phyloP scores from a whole-genome alignment of 2,888 invertebrate species.

The Eristalis intricaria region DNA sequence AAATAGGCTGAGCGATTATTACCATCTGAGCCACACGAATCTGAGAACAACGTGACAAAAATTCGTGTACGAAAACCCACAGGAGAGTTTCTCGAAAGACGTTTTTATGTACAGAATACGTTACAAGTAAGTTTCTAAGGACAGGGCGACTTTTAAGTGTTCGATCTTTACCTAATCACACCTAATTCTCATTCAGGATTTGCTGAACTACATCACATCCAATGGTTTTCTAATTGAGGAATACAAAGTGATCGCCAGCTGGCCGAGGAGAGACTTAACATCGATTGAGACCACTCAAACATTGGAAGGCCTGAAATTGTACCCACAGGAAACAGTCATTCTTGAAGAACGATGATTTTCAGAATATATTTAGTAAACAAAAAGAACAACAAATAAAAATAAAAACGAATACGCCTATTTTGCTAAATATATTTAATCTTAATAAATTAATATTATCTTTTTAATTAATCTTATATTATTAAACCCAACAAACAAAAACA shows the following conservation, averaged over 20 bases:
- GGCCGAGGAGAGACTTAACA: slow-evolving; percentile 97
- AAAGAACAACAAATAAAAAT: slow-evolving; percentile 30
- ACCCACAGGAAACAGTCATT: slow-evolving; percentile 96
- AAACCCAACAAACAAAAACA: slow-evolving; percentile 36
- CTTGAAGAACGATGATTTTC: slow-evolving; percentile 93
- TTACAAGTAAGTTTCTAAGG: slow-evolving; percentile 82
- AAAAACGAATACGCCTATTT: slow-evolving; percentile 71
- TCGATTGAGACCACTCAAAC: slow-evolving; percentile 88
- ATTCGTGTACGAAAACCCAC: slow-evolving; percentile 92
- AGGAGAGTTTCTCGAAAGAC: slow-evolving; percentile 88
- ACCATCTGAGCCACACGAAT: slow-evolving; percentile 87
- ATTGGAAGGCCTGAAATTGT: slow-evolving; percentile 91
- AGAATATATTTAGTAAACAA: slow-evolving; percentile 33
- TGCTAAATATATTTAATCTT: slow-evolving; percentile 69
- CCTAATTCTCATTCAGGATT: slow-evolving; percentile 81
- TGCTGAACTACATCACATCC: slow-evolving; percentile 93
- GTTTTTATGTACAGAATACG: slow-evolving; percentile 83
- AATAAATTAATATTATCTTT: slow-evolving; percentile 71
- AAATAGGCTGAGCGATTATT: slow-evolving; percentile 84
- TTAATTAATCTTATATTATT: slow-evolving; percentile 69
- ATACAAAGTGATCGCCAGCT: slow-evolving; percentile 95
- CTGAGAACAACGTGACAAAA: slow-evolving; percentile 85
- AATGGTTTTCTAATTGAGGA: slow-evolving; percentile 93
- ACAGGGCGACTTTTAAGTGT: no score
- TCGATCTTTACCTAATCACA: no score